phyloP scores from a whole-genome alignment of 2,888 invertebrate genomes.

The Nematopogon swammerdamellus region DNA sequence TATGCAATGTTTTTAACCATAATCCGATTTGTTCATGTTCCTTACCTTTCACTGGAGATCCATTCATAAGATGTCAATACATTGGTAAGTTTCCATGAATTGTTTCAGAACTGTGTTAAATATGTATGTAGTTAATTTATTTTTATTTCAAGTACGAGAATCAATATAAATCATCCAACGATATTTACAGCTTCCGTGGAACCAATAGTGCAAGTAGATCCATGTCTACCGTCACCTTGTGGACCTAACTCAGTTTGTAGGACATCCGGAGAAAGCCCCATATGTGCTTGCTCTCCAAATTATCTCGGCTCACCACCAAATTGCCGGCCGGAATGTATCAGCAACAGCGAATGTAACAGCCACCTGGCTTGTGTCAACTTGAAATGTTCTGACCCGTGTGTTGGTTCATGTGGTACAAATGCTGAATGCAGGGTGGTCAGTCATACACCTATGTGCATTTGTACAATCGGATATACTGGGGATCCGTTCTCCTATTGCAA shows the following conservation, averaged over 20 bases:
- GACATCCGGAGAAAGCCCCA: slow-evolving; percentile 62
- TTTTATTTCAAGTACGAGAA: neutral
- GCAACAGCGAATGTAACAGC: slow-evolving; percentile 71
- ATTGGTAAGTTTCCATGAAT: slow-evolving; percentile 29
- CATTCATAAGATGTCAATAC: slow-evolving; percentile 66
- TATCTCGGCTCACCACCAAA: slow-evolving; percentile 71
- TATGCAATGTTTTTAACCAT: slow-evolving; percentile 73
- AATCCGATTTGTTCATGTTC: slow-evolving; percentile 75
- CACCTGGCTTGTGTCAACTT: slow-evolving; percentile 70
- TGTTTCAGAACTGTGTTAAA: too few species aligned
- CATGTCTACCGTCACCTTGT: slow-evolving; percentile 73
- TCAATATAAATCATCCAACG: neutral
- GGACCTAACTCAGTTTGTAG: slow-evolving; percentile 73
- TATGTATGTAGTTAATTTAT: neutral
- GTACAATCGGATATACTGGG: slow-evolving; percentile 65
- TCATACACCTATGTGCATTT: slow-evolving; percentile 71
- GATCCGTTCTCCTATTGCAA: slow-evolving; percentile 73
- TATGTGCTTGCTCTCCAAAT: slow-evolving; percentile 69
- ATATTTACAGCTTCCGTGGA: too few species aligned
- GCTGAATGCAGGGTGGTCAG: slow-evolving; percentile 75
- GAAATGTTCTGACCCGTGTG: slow-evolving; percentile 75
- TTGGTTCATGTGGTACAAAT: slow-evolving; percentile 67
- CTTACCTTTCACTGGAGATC: slow-evolving; percentile 72
- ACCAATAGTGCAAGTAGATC: slow-evolving; percentile 43
- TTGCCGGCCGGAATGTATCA: slow-evolving; percentile 76